phyloP scores from a whole-genome alignment of 2,797 vertebrate genomes.

The Melanotaenia trifasciata region DNA sequence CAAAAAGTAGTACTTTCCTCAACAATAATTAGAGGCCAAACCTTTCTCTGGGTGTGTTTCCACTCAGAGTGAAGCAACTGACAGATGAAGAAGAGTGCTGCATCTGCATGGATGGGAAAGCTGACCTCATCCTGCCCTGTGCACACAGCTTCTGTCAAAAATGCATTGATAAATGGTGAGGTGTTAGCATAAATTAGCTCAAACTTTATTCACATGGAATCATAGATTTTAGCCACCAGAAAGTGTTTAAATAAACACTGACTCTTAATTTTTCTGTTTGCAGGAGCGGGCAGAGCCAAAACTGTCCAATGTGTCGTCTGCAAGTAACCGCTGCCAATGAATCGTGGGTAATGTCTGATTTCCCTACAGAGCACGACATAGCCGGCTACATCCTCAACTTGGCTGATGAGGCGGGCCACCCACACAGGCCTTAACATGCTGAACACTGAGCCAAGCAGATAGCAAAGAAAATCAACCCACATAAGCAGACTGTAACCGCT shows the following conservation, averaged over 20 bases:
- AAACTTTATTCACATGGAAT: not conserved
- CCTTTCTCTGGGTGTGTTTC: constrained; percentile 1
- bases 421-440: constrained; percentile 87
- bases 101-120: constrained; percentile 97
- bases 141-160: constrained; percentile 99
- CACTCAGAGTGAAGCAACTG: constrained; percentile 92
- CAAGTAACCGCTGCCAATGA: constrained; percentile 93
- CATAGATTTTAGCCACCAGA: no score
- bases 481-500: constrained; percentile 32
- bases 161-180: constrained; percentile 98
- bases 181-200: not conserved
- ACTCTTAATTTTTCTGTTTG: not conserved
- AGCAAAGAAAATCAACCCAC: not conserved
- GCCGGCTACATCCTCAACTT: constrained; percentile 96
- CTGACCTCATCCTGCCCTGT: constrained; percentile 95
- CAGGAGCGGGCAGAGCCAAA: constrained; percentile 95
- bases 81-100: constrained; percentile 98
- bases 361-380: constrained; percentile 95
- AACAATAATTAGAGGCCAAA: not conserved
- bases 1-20: not conserved
- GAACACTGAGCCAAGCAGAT: constrained; percentile 16
- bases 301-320: constrained; percentile 95
- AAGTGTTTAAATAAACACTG: not conserved
- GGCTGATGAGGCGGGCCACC: constrained; percentile 95
- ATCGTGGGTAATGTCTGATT: constrained; percentile 97